Evolutionary conservation across 2,888 invertebrate species (phyloP), one percentile per base, ranked within the genome.

Genomic region (Spilosoma lubricipeda): DNA sequence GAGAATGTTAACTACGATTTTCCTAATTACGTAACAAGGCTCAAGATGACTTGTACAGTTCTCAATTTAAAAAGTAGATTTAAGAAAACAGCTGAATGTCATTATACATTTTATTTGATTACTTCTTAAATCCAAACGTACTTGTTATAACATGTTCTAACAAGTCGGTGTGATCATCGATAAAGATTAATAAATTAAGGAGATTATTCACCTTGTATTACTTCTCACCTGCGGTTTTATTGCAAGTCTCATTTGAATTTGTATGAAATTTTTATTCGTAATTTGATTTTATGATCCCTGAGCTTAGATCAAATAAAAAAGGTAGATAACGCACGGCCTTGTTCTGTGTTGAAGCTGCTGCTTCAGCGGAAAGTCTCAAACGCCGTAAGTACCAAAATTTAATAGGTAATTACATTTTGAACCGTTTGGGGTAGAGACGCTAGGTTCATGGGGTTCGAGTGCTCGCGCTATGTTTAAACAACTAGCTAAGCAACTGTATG

Each of bases 91-190:
- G 23, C 52, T 23, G 3, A 52, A n/a, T 56, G 8, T 23, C 52
- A 23, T 8, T 52, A 23, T n/a, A 11, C 0, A n/a, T 52, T 23
- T 8, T 23, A 52, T 56, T 56, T n/a, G 23, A 56, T 11, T 56
- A n/a, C 52, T 59, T 30, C 59, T 59, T 30, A 15, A 30, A 36
- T 65, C 36, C 23, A 20, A 65, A 23, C 7, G 36, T 52, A 69
- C 68, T 11, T 68, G 52, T 68, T 48, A 13, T 23, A 45, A 70
- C 70, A 64, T 30, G 70, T 70, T 64, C 23, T 70, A 30, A 64
- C 70, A 70, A 59, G 70, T 70, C 45, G 33, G 42, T 70, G 70
- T 45, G 18, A 9, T 70, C 33, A 52, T 70, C 59, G n/a, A 70
- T 59, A 59, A 27, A 59, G 13, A 59, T n/a, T 27, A 27, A 33